Conservation (phyloP, 1,140 invertebrate genomes). For the Gonatopus flavifemur region DNA sequence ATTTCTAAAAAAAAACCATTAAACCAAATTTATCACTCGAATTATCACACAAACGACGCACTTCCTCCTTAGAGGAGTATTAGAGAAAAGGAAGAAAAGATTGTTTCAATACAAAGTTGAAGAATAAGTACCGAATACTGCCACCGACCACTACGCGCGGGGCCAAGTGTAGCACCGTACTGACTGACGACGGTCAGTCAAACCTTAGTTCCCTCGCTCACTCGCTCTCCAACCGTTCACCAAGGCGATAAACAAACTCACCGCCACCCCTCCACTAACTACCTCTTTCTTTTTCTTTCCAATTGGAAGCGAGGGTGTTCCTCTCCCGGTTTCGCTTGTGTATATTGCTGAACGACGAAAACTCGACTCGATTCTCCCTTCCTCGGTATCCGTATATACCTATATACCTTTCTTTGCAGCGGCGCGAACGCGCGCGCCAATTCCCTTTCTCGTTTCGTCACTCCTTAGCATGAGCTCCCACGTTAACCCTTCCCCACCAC, state of each 20-base stretch:
- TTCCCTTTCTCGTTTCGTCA: neutral
- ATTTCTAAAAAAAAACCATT: no score
- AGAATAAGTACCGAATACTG: slow-evolving; percentile 26
- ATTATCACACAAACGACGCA: no score
- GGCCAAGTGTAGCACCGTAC: slow-evolving; percentile 47
- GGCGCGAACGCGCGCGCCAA: neutral
- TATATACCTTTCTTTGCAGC: neutral
- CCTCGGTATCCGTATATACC: neutral
- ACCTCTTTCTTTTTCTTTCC: neutral
- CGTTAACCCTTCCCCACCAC: neutral
- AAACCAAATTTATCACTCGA: no score
- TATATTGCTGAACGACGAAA: neutral
- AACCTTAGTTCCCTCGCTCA: no score
- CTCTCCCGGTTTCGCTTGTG: slow-evolving; percentile 9
- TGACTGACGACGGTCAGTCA: no score
- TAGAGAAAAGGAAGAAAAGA: no score
- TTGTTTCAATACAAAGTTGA: slow-evolving; percentile 19
- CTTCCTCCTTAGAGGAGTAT: no score
- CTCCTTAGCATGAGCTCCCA: neutral
- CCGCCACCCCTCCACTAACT: slow-evolving; percentile 35
- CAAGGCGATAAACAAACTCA: slow-evolving; percentile 56
- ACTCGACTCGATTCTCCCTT: slow-evolving; percentile 3
- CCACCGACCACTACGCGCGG: slow-evolving; percentile 35
- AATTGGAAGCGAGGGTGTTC: no score
- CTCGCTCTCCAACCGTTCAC: slow-evolving; percentile 45